A percentile compares a stretch with the other conserved stretches of the same genome.
phyloP scores from a whole-genome alignment of 2,797 vertebrate genomes.

The Delichon dasypus region DNA sequence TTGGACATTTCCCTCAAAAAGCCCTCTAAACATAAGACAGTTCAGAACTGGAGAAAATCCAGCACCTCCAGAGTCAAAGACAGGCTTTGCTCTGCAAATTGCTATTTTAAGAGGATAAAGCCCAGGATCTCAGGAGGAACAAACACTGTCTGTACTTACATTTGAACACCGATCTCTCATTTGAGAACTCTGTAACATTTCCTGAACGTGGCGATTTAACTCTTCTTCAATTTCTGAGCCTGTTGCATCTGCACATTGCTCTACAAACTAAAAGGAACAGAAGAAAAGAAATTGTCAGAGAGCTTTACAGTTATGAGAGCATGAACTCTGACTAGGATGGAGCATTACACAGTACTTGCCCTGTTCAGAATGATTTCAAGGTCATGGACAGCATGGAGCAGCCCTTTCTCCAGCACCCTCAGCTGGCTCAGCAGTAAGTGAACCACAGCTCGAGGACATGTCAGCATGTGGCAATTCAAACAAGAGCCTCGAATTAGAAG shows the following conservation, averaged over 20 bases:
- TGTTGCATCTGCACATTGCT: slow-evolving; percentile 72
- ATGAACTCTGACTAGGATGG: not conserved
- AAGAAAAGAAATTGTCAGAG: not conserved
- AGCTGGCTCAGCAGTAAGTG: slow-evolving; percentile 89
- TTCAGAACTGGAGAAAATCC: not conserved
- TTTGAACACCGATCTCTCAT: slow-evolving; percentile 47
- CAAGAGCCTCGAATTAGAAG: slow-evolving; percentile 90
- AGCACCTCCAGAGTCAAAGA: not conserved
- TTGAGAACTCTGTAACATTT: slow-evolving; percentile 71
- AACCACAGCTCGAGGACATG: slow-evolving; percentile 83
- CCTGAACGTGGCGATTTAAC: slow-evolving; percentile 69
- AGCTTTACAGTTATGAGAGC: not conserved
- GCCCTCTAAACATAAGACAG: not conserved
- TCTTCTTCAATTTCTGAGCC: slow-evolving; percentile 79
- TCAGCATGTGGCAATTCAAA: slow-evolving; percentile 86
- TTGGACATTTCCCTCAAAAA: not conserved
- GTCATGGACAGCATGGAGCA: slow-evolving; percentile 84
- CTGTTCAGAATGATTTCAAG: slow-evolving; percentile 80
- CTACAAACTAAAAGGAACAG: slow-evolving; percentile 75
- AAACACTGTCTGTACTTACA: slow-evolving; percentile 66
- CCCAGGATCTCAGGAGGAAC: not conserved
- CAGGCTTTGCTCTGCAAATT: not conserved
- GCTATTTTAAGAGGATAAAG: not conserved
- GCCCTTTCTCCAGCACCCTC: slow-evolving; percentile 83
- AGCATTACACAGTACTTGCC: slow-evolving; percentile 69